Percentiles rank a stretch among this genome's conserved stretches.
Evolutionary conservation across 2,888 invertebrate species (phyloP).

Genomic region (Myopa testacea): DNA sequence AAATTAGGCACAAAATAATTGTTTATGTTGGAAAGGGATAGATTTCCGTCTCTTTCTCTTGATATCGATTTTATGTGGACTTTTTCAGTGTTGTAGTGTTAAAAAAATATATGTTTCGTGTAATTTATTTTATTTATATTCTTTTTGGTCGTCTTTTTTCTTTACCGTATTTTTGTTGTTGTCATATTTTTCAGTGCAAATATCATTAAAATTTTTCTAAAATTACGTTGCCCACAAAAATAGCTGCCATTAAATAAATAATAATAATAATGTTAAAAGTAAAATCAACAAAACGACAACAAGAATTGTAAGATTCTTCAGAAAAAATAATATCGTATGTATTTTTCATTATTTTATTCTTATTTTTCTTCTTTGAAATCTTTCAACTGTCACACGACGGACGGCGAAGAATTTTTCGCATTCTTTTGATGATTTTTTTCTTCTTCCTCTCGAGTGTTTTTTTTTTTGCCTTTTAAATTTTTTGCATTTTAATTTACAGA

Average conservation of each 20-base stretch:
- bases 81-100: too few relatives aligned
- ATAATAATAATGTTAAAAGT: not conserved
- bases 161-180: not conserved
- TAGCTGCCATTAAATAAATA: too few relatives aligned
- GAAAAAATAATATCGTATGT: not conserved
- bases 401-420: constrained; percentile 20
- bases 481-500: too few relatives aligned
- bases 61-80: too few relatives aligned
- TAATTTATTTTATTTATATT: too few relatives aligned
- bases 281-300: not conserved
- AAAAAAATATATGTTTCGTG: too few relatives aligned
- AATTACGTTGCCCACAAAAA: not conserved
- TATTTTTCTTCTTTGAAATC: not conserved
- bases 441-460: not conserved
- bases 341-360: not conserved
- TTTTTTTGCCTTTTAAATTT: not conserved
- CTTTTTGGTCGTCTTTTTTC: too few relatives aligned
- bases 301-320: not conserved
- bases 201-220: not conserved
- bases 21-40: too few relatives aligned
- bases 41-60: too few relatives aligned
- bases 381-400: constrained; percentile 28
- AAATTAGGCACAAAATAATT: too few relatives aligned
- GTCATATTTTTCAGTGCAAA: not conserved
- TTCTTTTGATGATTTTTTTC: constrained; percentile 16